Evolutionary conservation across 2,113 vertebrate species (phyloP), one percentile per base, ranked within the genome.

Genomic region (Chamaea fasciata): DNA sequence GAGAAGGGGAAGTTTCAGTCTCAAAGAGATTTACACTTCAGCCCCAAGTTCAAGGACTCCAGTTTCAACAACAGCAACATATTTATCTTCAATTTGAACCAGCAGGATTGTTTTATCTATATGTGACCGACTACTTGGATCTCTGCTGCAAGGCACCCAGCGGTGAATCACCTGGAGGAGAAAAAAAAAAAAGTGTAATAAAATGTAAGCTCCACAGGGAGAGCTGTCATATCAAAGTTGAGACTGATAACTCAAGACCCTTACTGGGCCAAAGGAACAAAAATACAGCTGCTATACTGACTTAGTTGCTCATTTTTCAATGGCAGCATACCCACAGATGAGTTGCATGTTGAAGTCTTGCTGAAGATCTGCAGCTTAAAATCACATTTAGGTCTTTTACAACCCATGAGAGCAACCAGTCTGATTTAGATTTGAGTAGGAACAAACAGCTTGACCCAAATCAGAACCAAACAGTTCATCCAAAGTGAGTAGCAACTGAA

Each of bases 101-200:
- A 99, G 99, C 97, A 99, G 98, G 98, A 99, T 99, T 98, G 99
- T 99, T 98, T 99, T 99, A 98, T 99, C 99, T 95, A 99, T 99
- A 96, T 99, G 99, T 97, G 99, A 99, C 94, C 99, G 98, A 96
- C 97, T 98, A 97, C 98, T 98, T 96, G 98, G 98, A 97, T 99
- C 99, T 98, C 99, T 98, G 98, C 99, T 99, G 98, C 99, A 99
- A 99, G 99, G 99, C 99, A 99, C 99, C 99, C 99, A 99, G 97
- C 99, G 99, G 99, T 99, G 99, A 99, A 99, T 99, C 98, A 99
- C 99, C 99, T 99, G 82, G 30, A 21, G 82, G 73, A 52, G 1
- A 13, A 50, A 81, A 57, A 76, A 35, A 71, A 47, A 87, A 86
- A 81, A 26, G 30, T n/a, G 12, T 6, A 80, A 74, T 24, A 42